A percentile compares a stretch with the other conserved stretches of the same genome.
phyloP scores from a whole-genome alignment of 2,888 invertebrate species.

The Nomada lathburiana region DNA sequence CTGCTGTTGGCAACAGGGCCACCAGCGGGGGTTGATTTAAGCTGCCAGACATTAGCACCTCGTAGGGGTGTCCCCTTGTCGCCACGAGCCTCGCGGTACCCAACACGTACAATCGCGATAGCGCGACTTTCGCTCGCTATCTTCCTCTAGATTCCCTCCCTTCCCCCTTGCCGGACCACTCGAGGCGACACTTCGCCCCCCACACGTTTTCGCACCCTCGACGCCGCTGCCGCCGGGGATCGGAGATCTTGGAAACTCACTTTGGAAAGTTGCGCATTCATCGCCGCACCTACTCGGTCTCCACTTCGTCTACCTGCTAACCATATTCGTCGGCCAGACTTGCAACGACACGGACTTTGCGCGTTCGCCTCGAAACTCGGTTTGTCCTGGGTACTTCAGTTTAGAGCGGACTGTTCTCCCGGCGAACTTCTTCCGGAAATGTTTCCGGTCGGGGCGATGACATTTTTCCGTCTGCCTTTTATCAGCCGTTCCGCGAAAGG shows the following conservation, averaged over 20 bases:
- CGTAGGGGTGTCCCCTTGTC: slow-evolving; percentile 62
- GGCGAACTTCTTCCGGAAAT: slow-evolving; percentile 1
- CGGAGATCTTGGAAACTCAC: slow-evolving; percentile 65
- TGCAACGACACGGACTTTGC: slow-evolving; percentile 39
- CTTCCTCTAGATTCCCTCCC: slow-evolving; percentile 30
- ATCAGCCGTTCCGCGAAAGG: slow-evolving; percentile 8
- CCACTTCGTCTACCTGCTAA: slow-evolving; percentile 44
- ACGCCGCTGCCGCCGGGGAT: slow-evolving; percentile 22
- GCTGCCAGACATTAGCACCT: slow-evolving; percentile 76
- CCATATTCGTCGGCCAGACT: slow-evolving; percentile 50
- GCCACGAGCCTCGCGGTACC: slow-evolving; percentile 46
- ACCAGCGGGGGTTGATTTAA: slow-evolving; percentile 69
- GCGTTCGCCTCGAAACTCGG: slow-evolving; percentile 50
- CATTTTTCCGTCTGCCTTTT: neutral
- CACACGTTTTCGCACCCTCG: slow-evolving; percentile 63
- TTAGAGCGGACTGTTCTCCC: neutral
- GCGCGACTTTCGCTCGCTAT: slow-evolving; percentile 59
- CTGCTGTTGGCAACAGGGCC: slow-evolving; percentile 16
- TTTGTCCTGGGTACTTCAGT: slow-evolving; percentile 50
- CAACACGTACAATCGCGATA: slow-evolving; percentile 72
- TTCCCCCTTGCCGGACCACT: slow-evolving; percentile 38
- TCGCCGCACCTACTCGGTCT: slow-evolving; percentile 40
- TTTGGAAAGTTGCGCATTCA: slow-evolving; percentile 70
- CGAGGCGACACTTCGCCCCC: slow-evolving; percentile 45
- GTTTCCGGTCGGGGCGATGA: neutral